Evolutionary conservation across 2,797 vertebrate species (phyloP).

Genomic region (Phyllotis vaccarum): DNA sequence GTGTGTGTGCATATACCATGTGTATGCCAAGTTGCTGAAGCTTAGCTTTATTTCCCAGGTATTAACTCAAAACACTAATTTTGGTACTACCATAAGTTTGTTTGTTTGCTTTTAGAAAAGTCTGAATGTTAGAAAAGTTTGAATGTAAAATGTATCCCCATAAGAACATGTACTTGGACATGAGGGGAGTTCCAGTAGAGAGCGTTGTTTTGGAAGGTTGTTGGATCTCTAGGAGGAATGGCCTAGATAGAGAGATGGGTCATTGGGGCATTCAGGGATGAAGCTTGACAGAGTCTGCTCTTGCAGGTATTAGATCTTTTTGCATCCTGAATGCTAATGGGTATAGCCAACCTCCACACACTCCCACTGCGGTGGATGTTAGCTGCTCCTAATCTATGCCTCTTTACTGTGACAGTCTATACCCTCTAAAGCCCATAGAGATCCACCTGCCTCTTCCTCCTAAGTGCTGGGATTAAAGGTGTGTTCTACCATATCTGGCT

Average conservation of each 20-base stretch:
- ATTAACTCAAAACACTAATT: constrained; percentile 26
- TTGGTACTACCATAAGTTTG: neutral
- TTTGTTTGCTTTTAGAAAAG: neutral
- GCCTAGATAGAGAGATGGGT: neutral
- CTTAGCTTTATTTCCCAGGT: neutral
- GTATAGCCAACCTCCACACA: neutral
- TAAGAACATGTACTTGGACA: neutral
- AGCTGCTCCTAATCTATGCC: neutral
- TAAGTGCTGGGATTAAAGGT: neutral
- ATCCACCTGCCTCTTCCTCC: neutral
- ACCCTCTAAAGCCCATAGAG: neutral
- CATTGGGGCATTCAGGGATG: neutral
- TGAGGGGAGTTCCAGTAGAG: neutral
- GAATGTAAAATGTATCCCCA: neutral
- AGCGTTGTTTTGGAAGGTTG: neutral
- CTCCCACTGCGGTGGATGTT: neutral
- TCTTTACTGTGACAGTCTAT: neutral
- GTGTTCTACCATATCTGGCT: neutral
- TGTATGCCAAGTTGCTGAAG: neutral
- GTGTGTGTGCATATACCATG: too few species aligned
- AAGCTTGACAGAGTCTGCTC: neutral
- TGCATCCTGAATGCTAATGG: neutral
- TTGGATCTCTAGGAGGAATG: neutral
- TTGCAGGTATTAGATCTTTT: neutral
- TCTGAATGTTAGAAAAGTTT: neutral